Percentiles rank a stretch among this genome's conserved stretches.
Conservation (phyloP, 2,797 vertebrate genomes). For the Clarias pachynema region DNA sequence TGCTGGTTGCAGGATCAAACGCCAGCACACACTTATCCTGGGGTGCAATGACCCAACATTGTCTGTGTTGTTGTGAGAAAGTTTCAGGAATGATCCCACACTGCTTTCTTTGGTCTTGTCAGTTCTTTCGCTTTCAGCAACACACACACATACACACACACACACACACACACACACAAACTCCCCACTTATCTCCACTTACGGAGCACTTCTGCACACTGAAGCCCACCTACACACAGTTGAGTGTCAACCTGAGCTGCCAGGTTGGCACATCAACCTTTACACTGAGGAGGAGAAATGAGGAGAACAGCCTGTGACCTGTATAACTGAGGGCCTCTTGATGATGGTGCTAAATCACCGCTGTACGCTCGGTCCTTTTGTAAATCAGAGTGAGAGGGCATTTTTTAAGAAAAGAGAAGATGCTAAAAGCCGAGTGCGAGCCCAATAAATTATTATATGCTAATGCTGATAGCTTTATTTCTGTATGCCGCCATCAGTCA, state of each 20-base stretch:
- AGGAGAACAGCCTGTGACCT: slow-evolving; percentile 17
- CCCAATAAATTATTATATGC: slow-evolving; percentile 71
- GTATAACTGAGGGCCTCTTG: slow-evolving; percentile 30
- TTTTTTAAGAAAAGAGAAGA: slow-evolving; percentile 14
- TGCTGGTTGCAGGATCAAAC: neutral
- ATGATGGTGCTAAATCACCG: slow-evolving; percentile 25
- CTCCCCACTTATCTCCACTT: slow-evolving; percentile 6
- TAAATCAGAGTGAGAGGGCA: slow-evolving; percentile 23
- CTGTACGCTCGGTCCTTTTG: slow-evolving; percentile 11
- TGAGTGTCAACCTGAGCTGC: neutral
- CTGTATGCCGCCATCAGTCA: slow-evolving; percentile 66
- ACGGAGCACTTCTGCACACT: neutral
- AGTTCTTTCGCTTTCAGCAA: neutral
- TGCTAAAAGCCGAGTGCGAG: slow-evolving; percentile 46
- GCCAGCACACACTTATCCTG: no score
- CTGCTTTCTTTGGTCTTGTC: slow-evolving; percentile 10
- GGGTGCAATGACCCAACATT: neutral
- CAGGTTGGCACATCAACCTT: slow-evolving; percentile 10
- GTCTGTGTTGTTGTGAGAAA: slow-evolving; percentile 1
- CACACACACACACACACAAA: neutral
- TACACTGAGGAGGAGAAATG: slow-evolving; percentile 5
- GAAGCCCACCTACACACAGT: slow-evolving; percentile 12
- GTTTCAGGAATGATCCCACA: neutral
- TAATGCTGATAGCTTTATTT: slow-evolving; percentile 70
- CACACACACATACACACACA: neutral